Conservation (phyloP, 2,888 invertebrate genomes). For the Caenorhabditis sulstoni region DNA sequence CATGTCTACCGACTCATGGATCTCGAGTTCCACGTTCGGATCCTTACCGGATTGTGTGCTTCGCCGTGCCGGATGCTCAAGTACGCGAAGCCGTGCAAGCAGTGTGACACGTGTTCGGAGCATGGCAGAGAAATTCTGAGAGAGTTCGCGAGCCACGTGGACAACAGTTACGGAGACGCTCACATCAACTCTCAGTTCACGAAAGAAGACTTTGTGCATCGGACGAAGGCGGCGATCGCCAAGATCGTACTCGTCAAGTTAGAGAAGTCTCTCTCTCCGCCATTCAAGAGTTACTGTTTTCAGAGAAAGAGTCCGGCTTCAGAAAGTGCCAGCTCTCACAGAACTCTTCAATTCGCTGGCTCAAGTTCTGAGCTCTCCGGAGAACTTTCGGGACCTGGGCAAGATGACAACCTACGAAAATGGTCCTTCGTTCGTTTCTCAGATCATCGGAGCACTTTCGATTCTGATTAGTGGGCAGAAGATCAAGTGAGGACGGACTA, state of each 20-base stretch:
- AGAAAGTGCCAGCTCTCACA: slow-evolving; percentile 55
- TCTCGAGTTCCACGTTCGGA: slow-evolving; percentile 72
- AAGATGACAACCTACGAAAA: slow-evolving; percentile 52
- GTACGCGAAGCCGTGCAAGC: slow-evolving; percentile 67
- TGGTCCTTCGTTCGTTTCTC: slow-evolving; percentile 68
- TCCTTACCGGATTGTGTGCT: slow-evolving; percentile 68
- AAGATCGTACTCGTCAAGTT: slow-evolving; percentile 63
- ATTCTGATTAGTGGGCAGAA: slow-evolving; percentile 62
- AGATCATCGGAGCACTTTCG: slow-evolving; percentile 70
- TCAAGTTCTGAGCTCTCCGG: slow-evolving; percentile 38
- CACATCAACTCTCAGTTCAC: slow-evolving; percentile 62
- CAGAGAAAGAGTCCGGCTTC: slow-evolving; percentile 42
- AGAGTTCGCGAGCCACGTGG: slow-evolving; percentile 69
- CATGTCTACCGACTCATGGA: slow-evolving; percentile 67
- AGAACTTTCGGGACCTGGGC: slow-evolving; percentile 46
- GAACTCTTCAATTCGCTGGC: slow-evolving; percentile 56
- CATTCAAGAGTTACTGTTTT: not conserved
- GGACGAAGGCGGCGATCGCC: slow-evolving; percentile 64
- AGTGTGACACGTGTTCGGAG: slow-evolving; percentile 71
- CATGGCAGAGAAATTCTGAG: slow-evolving; percentile 72
- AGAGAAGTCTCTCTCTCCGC: not conserved
- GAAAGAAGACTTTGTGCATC: slow-evolving; percentile 54
- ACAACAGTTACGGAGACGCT: slow-evolving; percentile 74
- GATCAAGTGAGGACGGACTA: slow-evolving; percentile 30
- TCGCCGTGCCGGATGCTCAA: slow-evolving; percentile 68